Evolutionary conservation across 2,888 invertebrate genomes (phyloP), one percentile per base, ranked within the genome.

Genomic region (Epiblema foenella): DNA sequence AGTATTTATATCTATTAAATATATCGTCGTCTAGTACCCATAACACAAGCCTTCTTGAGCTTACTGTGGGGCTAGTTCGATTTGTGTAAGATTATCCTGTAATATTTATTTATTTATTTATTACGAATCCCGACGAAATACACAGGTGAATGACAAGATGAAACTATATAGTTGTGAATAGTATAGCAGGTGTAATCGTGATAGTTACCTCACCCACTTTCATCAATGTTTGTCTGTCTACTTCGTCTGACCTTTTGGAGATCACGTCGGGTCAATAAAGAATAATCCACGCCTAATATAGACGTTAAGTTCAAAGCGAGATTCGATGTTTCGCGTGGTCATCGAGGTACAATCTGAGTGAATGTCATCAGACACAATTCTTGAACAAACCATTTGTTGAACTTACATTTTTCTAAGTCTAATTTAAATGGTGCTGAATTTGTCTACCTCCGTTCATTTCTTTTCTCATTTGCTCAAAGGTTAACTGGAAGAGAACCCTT

Each of bases 201-300:
- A 46, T 46, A 1, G 8, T 33, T 46, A 46, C n/a, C 46, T 46
- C 46, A n/a, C 46, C 52, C 51, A 52, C 63, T 63, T 63, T 52
- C 63, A 33, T 63, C 60, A 20, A 20, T 62, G 62, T 63, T 24
- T 18, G 17, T 51, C 29, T 18, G 51, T n/a, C n/a, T n/a, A n/a
- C n/a, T n/a, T 24, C n/a, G 17, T 51, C 29, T 18, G 51, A 37
- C 63, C 63, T 37, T 52, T 39, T 4, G 63, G 17, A 29, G 37
- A 17, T 33, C 11, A 12, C 17, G 37, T 11, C 12, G 15, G 51
- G 4, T 11, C 49, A 18, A 52, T 63, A 8, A 37, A 33, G 9
- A 15, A 15, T 33, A 56, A 17, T 11, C 17, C 11, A 42, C 20
- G 33, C 17, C 49, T 17, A 18, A 62, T 51, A 49, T 18, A 17